These are phyloP conservation scores for Drosophila suboccidentalis DNA, from an alignment of 2,888 invertebrate species.

Conservation along the genomic window DNA sequence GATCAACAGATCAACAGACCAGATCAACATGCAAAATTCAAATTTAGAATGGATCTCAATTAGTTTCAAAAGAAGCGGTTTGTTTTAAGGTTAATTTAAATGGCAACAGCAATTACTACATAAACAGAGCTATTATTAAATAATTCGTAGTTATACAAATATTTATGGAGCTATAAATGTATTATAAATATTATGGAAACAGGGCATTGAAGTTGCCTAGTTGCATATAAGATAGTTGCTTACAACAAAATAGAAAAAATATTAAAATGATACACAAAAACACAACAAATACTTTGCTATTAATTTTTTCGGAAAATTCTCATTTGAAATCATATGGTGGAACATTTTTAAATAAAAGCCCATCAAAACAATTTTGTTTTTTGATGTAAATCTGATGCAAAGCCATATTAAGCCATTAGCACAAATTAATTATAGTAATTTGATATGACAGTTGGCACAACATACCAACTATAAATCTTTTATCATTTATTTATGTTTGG, in stretches of 20 bases:
- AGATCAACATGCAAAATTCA: slow-evolving; percentile 75
- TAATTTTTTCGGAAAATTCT: too few relatives aligned
- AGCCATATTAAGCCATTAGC: not conserved
- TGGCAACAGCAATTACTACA: slow-evolving; percentile 32
- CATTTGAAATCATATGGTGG: too few relatives aligned
- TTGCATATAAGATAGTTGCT: too few relatives aligned
- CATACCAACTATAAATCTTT: not conserved
- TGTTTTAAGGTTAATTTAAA: slow-evolving; percentile 16
- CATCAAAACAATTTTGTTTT: too few relatives aligned
- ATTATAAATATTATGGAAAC: too few relatives aligned
- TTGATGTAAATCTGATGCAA: not conserved
- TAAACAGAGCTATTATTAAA: not conserved
- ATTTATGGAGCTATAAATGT: too few relatives aligned
- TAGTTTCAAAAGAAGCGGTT: slow-evolving; percentile 44
- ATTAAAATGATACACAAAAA: too few relatives aligned
- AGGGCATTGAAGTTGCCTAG: too few relatives aligned
- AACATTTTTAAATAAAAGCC: too few relatives aligned
- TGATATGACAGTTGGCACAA: not conserved
- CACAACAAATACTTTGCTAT: too few relatives aligned
- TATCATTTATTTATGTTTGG: not conserved
- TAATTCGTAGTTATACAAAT: not conserved
- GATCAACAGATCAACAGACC: slow-evolving; percentile 58
- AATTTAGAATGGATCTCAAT: slow-evolving; percentile 57
- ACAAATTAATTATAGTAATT: not conserved
- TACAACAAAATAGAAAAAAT: too few relatives aligned